Evolutionary conservation across 2,113 vertebrate genomes (phyloP), one percentile per base, ranked within the genome.

Genomic region (Theristicus caerulescens): DNA sequence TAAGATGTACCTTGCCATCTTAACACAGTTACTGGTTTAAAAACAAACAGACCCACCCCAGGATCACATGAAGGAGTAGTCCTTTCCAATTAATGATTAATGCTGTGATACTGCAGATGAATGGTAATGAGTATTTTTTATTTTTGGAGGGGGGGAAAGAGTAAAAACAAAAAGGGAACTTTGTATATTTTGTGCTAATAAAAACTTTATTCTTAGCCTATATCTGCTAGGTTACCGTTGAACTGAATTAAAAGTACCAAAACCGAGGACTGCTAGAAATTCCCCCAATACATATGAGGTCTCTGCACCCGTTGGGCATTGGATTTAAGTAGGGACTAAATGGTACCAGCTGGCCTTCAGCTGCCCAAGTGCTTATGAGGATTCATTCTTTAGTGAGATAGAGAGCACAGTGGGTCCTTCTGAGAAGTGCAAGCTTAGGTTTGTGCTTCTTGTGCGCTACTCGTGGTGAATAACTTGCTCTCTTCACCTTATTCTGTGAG

Each of bases 291-390:
- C 13, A 18, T 49, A 27, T 51, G 7, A 83, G 22, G 7, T 38
- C 29, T 82, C 79, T 70, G 5, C 11, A 69, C 15, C 40, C 22
- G 38, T 40, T 77, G 65, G 46, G 44, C 40, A 31, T 17, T 86
- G 36, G 72, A 71, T 91, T 94, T 89, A 83, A 90, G 38, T 14
- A 86, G 64, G 52, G 55, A 70, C 67, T 95, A 90, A 90, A 72
- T 74, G 55, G 44, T 76, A 92, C 57, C 93, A 91, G 73, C 65
- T 76, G 77, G 49, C 46, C 80, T 88, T 91, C 62, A 40, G 38
- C 38, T 71, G 66, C 49, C 47, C 73, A 76, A 40, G 57, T 93
- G 47, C 73, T 90, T 87, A 47, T 65, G 49, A 16, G 49, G 49
- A 69, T 85, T 81, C 58, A 31, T 62, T 93, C 73, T 62, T 85